Evolutionary conservation across 2,797 vertebrate species (phyloP), one percentile per base, ranked within the genome.

Genomic region (Hippopotamyrus pictus): DNA sequence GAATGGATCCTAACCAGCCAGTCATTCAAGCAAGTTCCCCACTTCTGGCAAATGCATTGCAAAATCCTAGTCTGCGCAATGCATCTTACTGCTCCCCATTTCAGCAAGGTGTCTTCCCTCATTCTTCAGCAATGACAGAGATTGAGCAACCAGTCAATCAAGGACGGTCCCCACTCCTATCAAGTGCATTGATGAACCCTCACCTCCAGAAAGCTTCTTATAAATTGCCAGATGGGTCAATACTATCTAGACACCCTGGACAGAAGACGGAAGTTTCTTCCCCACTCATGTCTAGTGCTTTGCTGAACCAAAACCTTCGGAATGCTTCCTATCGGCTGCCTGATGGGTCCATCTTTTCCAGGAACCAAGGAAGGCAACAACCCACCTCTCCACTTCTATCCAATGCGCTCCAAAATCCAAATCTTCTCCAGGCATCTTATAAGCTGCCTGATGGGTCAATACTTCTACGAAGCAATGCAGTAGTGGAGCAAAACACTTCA

Each of bases 371-470:
- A 33, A 86, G 11, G 5, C 69, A 86, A 76, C 87, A 84, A 65
- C 91, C 91, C 76, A 88, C 90, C 8, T 92, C 94, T 9, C 95
- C 95, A 0, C 95, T 92, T 69, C 94, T 96, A n/a, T 5, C 91
- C 41, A 94, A 92, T 88, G 96, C 96, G 37, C 94, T 96, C 65
- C 92, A 91, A 88, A 96, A 96, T 91, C 94, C 94, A 88, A 94
- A 93, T 90, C 91, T 96, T 29, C 94, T 92, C 91, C 93, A 91
- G 89, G 94, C 94, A 29, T 94, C 95, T 1, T 96, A 96, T 92
- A 95, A 93, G 5, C 90, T 96, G 54, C 95, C 96, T 0, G 96
- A 97, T 86, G 96, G 96, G 29, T 96, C 96, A 9, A 94, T 96
- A 73, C 92, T 97, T 89, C 95, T 57, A 44, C 89, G 57, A 90